Evolutionary conservation across 2,113 vertebrate species (phyloP), one percentile per base, ranked within the genome.

Genomic region (Otus sunia): DNA sequence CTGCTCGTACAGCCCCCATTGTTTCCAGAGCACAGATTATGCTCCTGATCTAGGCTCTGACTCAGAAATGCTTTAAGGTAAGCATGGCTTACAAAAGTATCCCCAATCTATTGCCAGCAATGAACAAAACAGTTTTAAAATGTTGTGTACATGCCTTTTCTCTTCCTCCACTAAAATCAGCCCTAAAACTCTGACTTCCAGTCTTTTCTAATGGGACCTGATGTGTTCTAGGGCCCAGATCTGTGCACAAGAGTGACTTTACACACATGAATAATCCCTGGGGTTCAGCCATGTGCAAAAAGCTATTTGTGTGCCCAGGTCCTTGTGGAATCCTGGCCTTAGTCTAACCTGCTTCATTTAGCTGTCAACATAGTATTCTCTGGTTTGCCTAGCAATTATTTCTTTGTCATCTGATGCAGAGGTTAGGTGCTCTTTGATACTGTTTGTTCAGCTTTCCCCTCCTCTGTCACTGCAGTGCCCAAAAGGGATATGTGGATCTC

Each of bases 1-100:
- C 32, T 45, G 27, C 34, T 45, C 2, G 1, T 5, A 30, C 36
- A 41, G 55, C 47, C 23, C 55, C 20, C 2, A 0, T 10, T 25
- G 78, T 37, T 19, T 50, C 56, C 63, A 85, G 55, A 73, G 72
- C 34, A 43, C 41, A 49, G 72, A n/a, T 14, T 13, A 9, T 25
- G 39, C 63, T 73, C 32, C 81, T 3, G 5, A 8, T 34, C 49
- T 47, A n/a, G 29, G 14, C 68, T 84, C 53, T 77, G 73, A 52
- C 78, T 82, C 66, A 90, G 56, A 74, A 59, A 49, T 43, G 32
- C 39, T 66, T 36, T 55, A 37, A 63, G 56, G 20, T 21, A 10
- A 39, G n/a, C 67, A 52, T 5, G 4, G 72, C 53, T 72, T 41
- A 36, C 32, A 45, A 29, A 49, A 59, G 37, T 2, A 25, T 8